phyloP scores from a whole-genome alignment of 1,140 invertebrate genomes.

The Philopotamus ludificatus region DNA sequence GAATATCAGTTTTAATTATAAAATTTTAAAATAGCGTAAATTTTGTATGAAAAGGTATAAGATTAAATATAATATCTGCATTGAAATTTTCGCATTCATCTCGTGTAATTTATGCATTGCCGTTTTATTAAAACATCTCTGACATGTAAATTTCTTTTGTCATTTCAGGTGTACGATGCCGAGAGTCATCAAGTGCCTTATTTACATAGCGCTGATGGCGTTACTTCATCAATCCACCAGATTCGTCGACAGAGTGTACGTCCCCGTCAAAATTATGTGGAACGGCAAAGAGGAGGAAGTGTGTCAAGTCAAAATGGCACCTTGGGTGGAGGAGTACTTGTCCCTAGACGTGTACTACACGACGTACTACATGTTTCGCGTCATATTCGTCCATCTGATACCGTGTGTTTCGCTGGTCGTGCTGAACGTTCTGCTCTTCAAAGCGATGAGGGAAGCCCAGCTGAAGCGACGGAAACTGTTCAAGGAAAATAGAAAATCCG shows the following conservation, averaged over 20 bases:
- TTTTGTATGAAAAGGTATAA: too few relatives aligned
- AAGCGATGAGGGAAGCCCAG: slow-evolving; percentile 80
- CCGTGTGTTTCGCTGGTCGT: slow-evolving; percentile 87
- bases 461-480: slow-evolving; percentile 75
- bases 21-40: too few relatives aligned
- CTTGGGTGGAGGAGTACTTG: slow-evolving; percentile 66
- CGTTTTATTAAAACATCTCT: too few relatives aligned
- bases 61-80: too few relatives aligned
- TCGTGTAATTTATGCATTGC: too few relatives aligned
- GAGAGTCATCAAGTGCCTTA: slow-evolving; percentile 73
- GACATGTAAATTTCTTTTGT: too few relatives aligned
- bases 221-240: slow-evolving; percentile 75
- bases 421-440: slow-evolving; percentile 84
- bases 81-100: too few relatives aligned
- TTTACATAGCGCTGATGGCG: slow-evolving; percentile 72
- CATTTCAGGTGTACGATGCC: slow-evolving; percentile 73
- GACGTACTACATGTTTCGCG: slow-evolving; percentile 80
- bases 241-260: slow-evolving; percentile 68
- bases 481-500: slow-evolving; percentile 80
- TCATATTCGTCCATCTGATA: slow-evolving; percentile 86
- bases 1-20: too few relatives aligned
- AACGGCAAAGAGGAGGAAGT: slow-evolving; percentile 61
- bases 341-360: slow-evolving; percentile 75
- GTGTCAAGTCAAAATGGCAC: slow-evolving; percentile 58
- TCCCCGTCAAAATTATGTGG: slow-evolving; percentile 62